A percentile compares a stretch with the other conserved stretches of the same genome.
Evolutionary conservation across 2,797 vertebrate species (phyloP).

Genomic region (Alca torda): DNA sequence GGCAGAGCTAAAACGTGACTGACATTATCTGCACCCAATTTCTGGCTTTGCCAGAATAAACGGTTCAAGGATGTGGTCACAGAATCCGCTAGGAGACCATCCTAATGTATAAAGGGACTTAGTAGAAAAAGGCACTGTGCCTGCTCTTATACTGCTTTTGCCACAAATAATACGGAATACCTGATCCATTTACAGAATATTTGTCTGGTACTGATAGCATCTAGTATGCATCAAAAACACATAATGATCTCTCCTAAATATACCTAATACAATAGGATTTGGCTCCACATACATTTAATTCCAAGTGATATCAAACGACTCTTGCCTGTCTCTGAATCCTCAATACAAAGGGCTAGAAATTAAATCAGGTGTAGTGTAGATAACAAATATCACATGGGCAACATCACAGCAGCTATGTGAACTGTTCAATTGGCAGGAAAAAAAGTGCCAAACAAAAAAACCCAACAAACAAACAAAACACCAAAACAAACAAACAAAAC

Average conservation of each 20-base stretch:
- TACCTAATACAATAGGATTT: background rate
- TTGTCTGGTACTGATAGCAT: background rate
- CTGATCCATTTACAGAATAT: background rate
- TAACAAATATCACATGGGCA: background rate
- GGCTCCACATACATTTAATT: background rate
- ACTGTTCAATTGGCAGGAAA: background rate
- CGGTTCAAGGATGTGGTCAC: accelerated
- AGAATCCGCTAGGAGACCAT: accelerated
- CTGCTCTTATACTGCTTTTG: background rate
- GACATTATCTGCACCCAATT: background rate
- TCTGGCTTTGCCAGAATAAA: background rate
- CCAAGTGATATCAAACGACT: background rate
- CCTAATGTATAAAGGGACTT: background rate
- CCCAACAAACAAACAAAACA: background rate
- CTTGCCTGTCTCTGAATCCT: background rate
- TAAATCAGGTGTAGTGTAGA: background rate
- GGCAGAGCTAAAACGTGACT: background rate
- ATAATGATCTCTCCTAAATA: background rate
- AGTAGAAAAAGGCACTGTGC: background rate
- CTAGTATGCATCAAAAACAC: background rate
- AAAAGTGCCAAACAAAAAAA: background rate
- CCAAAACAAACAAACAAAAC: background rate
- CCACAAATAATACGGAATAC: background rate
- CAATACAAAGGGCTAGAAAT: background rate
- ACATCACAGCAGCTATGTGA: background rate